These are phyloP conservation scores for Scaptomyza reducta DNA, from an alignment of 2,888 invertebrate species.

Conservation along the genomic window DNA sequence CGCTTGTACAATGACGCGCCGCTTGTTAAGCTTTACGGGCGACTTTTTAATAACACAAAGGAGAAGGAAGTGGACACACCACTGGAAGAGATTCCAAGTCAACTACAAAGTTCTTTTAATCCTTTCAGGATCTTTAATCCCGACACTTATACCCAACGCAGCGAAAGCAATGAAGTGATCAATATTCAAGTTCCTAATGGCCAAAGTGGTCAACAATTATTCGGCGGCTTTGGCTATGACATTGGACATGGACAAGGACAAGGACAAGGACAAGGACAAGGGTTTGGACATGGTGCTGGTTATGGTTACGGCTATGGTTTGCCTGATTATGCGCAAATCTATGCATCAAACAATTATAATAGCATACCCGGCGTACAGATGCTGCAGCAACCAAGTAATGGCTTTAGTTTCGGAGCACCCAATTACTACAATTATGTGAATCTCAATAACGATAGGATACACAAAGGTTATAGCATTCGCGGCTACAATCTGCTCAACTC, in stretches of 20 bases:
- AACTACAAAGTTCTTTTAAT: not conserved
- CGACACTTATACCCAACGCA: not conserved
- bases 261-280: not conserved
- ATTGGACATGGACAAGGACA: conserved; percentile 2
- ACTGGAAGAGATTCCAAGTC: not conserved
- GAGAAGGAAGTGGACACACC: not conserved
- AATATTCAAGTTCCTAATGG: conserved; percentile 15
- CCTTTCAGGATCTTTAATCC: not conserved
- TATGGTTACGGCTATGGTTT: conserved; percentile 5
- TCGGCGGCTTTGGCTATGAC: not conserved
- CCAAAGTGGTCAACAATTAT: conserved; percentile 1
- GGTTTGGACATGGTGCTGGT: not conserved
- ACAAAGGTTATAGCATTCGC: not conserved
- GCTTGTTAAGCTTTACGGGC: conserved; percentile 14
- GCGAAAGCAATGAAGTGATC: conserved; percentile 1
- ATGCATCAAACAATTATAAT: conserved; percentile 11
- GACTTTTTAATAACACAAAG: conserved; percentile 19
- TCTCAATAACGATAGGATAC: not conserved
- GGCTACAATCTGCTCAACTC: conserved; percentile 1
- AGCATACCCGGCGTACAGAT: conserved; percentile 14
- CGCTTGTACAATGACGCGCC: conserved; percentile 29
- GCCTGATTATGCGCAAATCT: conserved; percentile 15
- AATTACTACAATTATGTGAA: conserved; percentile 10
- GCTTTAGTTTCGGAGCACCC: not conserved
- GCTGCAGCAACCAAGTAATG: conserved; percentile 4